These are phyloP conservation scores for Porites cylindrica DNA, from an alignment of 92 coral and sea anemone species.

Conservation along the genomic window DNA sequence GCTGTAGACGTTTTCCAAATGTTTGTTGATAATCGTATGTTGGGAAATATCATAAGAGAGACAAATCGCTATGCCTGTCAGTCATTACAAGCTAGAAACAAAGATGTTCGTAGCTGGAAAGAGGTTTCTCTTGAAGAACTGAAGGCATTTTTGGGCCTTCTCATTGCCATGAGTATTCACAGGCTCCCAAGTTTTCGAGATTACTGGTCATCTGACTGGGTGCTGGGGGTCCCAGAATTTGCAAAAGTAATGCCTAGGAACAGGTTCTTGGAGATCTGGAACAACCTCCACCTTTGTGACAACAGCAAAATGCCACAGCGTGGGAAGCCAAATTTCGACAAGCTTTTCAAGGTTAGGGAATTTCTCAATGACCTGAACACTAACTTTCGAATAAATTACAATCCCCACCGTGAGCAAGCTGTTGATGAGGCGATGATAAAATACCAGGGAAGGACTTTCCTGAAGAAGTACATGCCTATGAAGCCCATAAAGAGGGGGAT, in stretches of 20 bases:
- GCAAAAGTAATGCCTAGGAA: not conserved
- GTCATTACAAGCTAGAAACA: too few species aligned
- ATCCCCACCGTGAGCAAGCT: slow-evolving; percentile 36
- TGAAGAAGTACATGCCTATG: not conserved
- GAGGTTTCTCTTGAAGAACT: slow-evolving; percentile 16
- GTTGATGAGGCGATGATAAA: slow-evolving; percentile 48
- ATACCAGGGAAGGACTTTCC: slow-evolving; percentile 15
- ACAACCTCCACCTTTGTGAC: not conserved
- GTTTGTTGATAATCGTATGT: too few species aligned
- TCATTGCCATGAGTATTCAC: not conserved
- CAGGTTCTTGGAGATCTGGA: not conserved
- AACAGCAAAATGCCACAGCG: not conserved
- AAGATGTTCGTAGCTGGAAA: too few species aligned
- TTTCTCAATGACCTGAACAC: slow-evolving; percentile 24
- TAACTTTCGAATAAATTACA: slow-evolving; percentile 19
- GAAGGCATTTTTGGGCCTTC: not conserved
- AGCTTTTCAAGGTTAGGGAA: slow-evolving; percentile 56
- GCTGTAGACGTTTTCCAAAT: slow-evolving; percentile 17
- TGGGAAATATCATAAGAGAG: too few species aligned
- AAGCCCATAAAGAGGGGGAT: slow-evolving; percentile 31
- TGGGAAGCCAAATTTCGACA: slow-evolving; percentile 35
- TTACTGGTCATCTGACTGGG: slow-evolving; percentile 13
- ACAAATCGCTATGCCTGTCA: too few species aligned
- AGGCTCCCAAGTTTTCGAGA: not conserved
- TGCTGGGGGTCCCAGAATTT: not conserved